A percentile compares a stretch with the other conserved stretches of the same genome.
These are phyloP conservation scores for Anneissia japonica DNA, from an alignment of 35 echinoderm and acorn worm genomes.

Conservation along the genomic window DNA sequence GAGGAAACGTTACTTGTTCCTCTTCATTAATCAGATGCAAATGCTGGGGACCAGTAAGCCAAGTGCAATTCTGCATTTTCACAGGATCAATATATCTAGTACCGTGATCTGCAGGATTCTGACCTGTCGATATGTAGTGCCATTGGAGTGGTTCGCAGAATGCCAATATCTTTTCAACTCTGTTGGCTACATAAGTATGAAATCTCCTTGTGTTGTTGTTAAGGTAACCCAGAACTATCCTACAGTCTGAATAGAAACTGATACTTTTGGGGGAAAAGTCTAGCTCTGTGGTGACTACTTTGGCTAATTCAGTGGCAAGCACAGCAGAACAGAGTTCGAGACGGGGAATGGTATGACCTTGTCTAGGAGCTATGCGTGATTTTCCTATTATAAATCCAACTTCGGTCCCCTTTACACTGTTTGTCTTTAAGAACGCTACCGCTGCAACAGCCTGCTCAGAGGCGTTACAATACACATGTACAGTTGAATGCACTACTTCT, in stretches of 20 bases:
- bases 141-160: conserved; percentile 16
- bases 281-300: no score
- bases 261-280: no score
- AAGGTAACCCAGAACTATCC: conserved; percentile 45
- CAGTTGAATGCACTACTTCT: no score
- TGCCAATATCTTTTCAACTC: conserved; percentile 47
- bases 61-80: conserved; percentile 29
- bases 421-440: no score
- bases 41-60: conserved; percentile 53
- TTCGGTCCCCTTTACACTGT: no score
- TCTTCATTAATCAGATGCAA: background rate
- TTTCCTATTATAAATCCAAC: no score
- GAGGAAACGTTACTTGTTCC: background rate
- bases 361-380: no score
- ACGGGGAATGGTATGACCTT: no score
- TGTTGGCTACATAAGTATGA: conserved; percentile 56
- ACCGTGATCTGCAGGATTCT: conserved; percentile 49
- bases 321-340: no score
- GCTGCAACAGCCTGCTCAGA: no score
- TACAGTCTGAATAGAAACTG: conserved; percentile 51
- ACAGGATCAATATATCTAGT: conserved; percentile 32
- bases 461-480: no score
- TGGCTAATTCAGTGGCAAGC: no score
- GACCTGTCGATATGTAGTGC: conserved; percentile 20
- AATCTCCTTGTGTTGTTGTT: conserved; percentile 29